A percentile compares a stretch with the other conserved stretches of the same genome.
These are phyloP conservation scores for Ophthalmotilapia sp. DNA, from an alignment of 2,113 vertebrate species.

Conservation along the genomic window DNA sequence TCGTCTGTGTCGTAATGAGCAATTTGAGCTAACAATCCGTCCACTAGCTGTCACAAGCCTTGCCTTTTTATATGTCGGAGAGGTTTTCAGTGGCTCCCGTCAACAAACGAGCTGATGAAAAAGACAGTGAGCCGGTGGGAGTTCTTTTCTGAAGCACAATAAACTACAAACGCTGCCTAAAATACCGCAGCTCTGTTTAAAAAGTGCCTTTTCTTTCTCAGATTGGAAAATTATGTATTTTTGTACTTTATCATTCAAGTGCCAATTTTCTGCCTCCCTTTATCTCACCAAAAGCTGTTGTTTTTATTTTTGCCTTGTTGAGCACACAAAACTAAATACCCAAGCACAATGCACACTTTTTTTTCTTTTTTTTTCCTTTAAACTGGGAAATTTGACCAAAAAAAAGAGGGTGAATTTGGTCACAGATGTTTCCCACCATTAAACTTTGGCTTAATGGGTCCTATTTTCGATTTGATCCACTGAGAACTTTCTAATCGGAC, in stretches of 20 bases:
- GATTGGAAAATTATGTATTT: constrained; percentile 46
- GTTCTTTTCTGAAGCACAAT: constrained; percentile 7
- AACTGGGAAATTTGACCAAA: not conserved
- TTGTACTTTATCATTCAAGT: constrained; percentile 44
- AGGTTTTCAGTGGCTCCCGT: not conserved
- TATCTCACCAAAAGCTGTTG: constrained; percentile 2
- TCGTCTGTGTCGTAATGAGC: not conserved
- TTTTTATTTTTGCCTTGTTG: not conserved
- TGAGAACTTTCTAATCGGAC: constrained; percentile 38
- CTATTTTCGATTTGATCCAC: not conserved
- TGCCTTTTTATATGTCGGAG: not conserved
- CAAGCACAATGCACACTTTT: not conserved
- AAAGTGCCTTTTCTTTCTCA: constrained; percentile 51
- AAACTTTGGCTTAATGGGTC: constrained; percentile 12
- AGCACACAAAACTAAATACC: constrained; percentile 18
- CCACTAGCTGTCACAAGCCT: not conserved
- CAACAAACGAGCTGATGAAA: not conserved
- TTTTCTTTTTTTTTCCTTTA: not conserved
- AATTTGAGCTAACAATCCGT: constrained; percentile 7
- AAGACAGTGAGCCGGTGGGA: not conserved
- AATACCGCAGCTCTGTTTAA: not conserved
- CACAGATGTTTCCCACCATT: not conserved
- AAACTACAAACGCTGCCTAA: constrained; percentile 28
- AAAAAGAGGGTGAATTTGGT: not conserved
- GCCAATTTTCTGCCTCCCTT: constrained; percentile 40